phyloP scores from a whole-genome alignment of 2,113 vertebrate species.

The Rhodinocichla rosea region DNA sequence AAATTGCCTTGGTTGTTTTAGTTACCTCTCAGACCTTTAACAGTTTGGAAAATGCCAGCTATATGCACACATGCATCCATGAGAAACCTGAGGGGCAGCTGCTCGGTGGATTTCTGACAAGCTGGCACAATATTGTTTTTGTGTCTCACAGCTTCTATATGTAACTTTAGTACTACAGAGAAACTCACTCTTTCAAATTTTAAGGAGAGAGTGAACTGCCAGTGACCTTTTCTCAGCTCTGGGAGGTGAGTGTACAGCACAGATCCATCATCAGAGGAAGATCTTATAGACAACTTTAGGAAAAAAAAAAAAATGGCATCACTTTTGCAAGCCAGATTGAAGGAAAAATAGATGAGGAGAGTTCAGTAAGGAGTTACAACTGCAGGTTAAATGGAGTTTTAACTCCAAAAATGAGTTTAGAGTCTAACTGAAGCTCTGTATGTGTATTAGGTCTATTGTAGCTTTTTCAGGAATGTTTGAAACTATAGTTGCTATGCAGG shows the following conservation, averaged over 20 bases:
- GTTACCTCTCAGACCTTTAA: not conserved
- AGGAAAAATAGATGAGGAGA: not conserved
- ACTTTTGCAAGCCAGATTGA: not conserved
- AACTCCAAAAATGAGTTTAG: not conserved
- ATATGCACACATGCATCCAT: not conserved
- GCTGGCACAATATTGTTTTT: slow-evolving; percentile 11
- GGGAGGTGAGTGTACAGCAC: slow-evolving; percentile 21
- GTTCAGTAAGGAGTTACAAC: not conserved
- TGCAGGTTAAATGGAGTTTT: not conserved
- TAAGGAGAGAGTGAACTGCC: slow-evolving; percentile 28
- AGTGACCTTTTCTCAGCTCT: slow-evolving; percentile 53
- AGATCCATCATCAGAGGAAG: slow-evolving; percentile 4
- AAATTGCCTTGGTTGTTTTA: not conserved
- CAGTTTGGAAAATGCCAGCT: not conserved
- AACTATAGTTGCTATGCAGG: slow-evolving; percentile 56
- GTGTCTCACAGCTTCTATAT: not conserved
- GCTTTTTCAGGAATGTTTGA: slow-evolving; percentile 34
- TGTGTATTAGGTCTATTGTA: not conserved
- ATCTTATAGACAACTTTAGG: not conserved
- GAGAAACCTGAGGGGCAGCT: slow-evolving; percentile 18
- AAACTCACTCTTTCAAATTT: slow-evolving; percentile 29
- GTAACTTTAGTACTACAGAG: slow-evolving; percentile 37
- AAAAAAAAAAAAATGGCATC: accelerated
- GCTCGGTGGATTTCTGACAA: not conserved
- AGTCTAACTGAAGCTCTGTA: not conserved